Base-by-base conservation (phyloP, 2,113 vertebrate species). In the Oncorhynchus gorbuscha region DNA sequence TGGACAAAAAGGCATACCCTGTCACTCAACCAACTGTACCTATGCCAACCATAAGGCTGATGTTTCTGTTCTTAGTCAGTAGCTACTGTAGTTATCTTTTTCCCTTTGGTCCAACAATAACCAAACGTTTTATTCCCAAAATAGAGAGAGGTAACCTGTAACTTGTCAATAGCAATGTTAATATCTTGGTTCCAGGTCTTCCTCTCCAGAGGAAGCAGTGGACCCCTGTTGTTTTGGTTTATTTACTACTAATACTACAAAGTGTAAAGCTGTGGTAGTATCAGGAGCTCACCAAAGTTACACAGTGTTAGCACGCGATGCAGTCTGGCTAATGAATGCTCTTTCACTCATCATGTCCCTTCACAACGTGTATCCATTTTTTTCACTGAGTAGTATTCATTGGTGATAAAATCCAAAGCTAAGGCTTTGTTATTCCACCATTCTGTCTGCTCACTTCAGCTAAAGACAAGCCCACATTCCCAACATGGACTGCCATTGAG, bases 61-160 rank as follows among this genome's bases (percentile, higher is more conserved):
- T 84, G 78, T 83, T 79, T 79, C 79, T 77, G 74, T 86, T 82
- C 74, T 75, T 72, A 58, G 55, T 20, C 55, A 58, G 16, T 16
- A 58, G 74, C 67, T 65, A 71, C 73, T 73, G 59, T 64, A 64
- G 51, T 72, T 77, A 77, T 45, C 39, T 45, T 85, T 76, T 73
- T 73, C 70, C 80, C 78, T 83, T 71, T 76, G 76, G 65, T 76
- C 64, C 65, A 80, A 88, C 79, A 88, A 85, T 82, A 76, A 71
- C 35, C 39, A 11, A 45, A 51, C 16, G 48, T 65, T 78, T 84
- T 80, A 82, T 84, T 83, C 72, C 81, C 71, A 79, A 85, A 85
- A 83, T 81, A 87, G 80, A 78, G 67, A 49, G 59, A 61, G 39
- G 76, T 35, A 81, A 81, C 79, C 83, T 76, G 83, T 72, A 79